Evolutionary conservation across 2,797 vertebrate genomes (phyloP).

Genomic region (Pipistrellus kuhlii): DNA sequence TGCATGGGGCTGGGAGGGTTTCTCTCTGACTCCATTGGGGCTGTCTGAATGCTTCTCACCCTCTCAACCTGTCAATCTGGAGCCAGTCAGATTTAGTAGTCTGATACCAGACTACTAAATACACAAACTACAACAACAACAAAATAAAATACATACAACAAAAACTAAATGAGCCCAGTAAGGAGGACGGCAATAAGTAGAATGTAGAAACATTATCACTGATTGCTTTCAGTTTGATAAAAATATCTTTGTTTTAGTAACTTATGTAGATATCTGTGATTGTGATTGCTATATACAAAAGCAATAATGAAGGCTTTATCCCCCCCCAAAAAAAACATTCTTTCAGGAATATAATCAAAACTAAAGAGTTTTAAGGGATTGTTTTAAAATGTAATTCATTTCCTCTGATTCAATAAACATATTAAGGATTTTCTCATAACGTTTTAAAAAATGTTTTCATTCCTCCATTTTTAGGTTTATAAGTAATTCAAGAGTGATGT

Average conservation of each 20-base stretch:
- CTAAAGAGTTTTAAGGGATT: constrained; percentile 46
- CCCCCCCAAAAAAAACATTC: neutral
- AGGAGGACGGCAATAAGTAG: constrained; percentile 2
- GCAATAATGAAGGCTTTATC: neutral
- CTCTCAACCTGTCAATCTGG: neutral
- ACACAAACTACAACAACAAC: neutral
- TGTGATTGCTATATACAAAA: constrained; percentile 59
- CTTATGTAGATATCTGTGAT: constrained; percentile 53
- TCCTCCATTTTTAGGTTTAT: constrained; percentile 67
- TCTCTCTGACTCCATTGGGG: neutral
- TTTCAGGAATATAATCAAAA: constrained; percentile 66
- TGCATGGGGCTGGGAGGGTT: accelerated
- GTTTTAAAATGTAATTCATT: constrained; percentile 35
- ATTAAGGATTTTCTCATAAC: constrained; percentile 24
- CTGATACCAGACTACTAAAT: too few relatives aligned
- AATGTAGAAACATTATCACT: constrained; percentile 22
- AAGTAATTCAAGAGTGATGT: constrained; percentile 54
- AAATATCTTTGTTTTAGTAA: constrained; percentile 69
- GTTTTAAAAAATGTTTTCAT: constrained; percentile 32
- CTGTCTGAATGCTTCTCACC: neutral
- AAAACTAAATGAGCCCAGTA: neutral
- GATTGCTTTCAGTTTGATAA: constrained; percentile 62
- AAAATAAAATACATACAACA: constrained; percentile 4
- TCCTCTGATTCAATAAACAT: constrained; percentile 43
- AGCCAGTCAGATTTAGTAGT: neutral